Base-by-base conservation (phyloP, 2,888 invertebrate genomes). In the Harmothoe impar region DNA sequence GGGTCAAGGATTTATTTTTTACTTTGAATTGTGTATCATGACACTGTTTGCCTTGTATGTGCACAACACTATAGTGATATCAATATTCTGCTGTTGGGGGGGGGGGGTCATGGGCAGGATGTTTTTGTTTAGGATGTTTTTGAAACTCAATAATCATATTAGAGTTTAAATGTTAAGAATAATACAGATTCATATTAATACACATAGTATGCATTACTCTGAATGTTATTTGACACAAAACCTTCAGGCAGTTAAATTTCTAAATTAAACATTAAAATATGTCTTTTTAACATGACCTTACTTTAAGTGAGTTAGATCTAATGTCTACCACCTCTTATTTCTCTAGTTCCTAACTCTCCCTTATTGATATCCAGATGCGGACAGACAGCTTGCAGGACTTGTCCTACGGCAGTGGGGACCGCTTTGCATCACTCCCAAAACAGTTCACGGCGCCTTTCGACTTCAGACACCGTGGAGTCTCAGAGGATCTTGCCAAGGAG, bases 311-410 rank as follows among this genome's bases (percentile, higher is more conserved):
- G 20, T 81, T 10, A 43, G 43, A 3, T 43, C 43, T 43, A n/a
- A n/a, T n/a, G n/a, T n/a, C n/a, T n/a, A n/a, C n/a, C 43, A 43
- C 43, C 43, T 7, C 10, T 86, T 5, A 43, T 3, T 86, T 51
- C 33, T 51, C 25, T 43, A 23, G 25, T 62, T 62, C 62, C 62
- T 62, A 7, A 10, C 43, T 7, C 3, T 43, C 10, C 43, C 62
- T 62, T 3, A 3, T 29, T 72, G 10, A 52, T 15, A 5, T 93
- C 23, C 93, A 95, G 94, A 92, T 95, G 78, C 94, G 95, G 88
- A 94, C 95, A 52, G 96, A 96, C 92, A 95, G 95, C 92, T 94
- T 94, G 20, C 94, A 94, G 81, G 95, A 95, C 91, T 92, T 95
- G 25, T 93, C 94, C 20, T 92, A 92, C 29, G 78, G 81, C 15